Evolutionary conservation across 1,140 invertebrate species (phyloP).

Genomic region (Rhynchophorus ferrugineus): DNA sequence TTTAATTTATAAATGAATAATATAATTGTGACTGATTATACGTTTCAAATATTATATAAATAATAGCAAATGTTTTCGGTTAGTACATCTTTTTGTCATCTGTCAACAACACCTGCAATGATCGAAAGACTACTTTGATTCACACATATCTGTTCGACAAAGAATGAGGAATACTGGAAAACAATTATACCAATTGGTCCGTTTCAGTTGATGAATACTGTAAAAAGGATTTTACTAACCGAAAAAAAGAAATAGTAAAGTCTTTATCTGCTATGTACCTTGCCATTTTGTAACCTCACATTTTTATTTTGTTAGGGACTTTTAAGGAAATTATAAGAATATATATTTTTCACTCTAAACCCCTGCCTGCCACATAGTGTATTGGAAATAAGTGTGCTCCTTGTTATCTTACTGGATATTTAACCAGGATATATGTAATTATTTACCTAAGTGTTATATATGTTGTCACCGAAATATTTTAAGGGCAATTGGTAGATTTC

Average conservation of each 20-base stretch:
- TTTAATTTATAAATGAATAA: conserved; percentile 36
- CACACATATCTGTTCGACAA: too few species aligned
- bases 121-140: too few species aligned
- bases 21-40: conserved; percentile 43
- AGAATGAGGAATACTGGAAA: neutral
- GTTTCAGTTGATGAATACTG: too few species aligned
- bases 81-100: too few species aligned
- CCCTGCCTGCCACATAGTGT: conserved; percentile 34
- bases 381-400: conserved; percentile 34
- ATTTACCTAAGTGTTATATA: conserved; percentile 30
- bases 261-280: conserved; percentile 37
- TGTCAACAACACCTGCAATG: too few species aligned
- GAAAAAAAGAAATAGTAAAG: conserved; percentile 17
- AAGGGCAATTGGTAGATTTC: conserved; percentile 7
- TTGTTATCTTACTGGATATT: conserved; percentile 30
- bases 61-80: conserved; percentile 19
- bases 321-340: conserved; percentile 26
- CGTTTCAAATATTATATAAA: conserved; percentile 32
- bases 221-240: conserved; percentile 5
- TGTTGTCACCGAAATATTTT: conserved; percentile 20
- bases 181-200: neutral
- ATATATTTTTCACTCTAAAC: conserved; percentile 32
- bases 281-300: conserved; percentile 29
- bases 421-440: conserved; percentile 26
- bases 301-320: conserved; percentile 28